Conservation (phyloP, 1,140 invertebrate species). For the Fopius arisanus region DNA sequence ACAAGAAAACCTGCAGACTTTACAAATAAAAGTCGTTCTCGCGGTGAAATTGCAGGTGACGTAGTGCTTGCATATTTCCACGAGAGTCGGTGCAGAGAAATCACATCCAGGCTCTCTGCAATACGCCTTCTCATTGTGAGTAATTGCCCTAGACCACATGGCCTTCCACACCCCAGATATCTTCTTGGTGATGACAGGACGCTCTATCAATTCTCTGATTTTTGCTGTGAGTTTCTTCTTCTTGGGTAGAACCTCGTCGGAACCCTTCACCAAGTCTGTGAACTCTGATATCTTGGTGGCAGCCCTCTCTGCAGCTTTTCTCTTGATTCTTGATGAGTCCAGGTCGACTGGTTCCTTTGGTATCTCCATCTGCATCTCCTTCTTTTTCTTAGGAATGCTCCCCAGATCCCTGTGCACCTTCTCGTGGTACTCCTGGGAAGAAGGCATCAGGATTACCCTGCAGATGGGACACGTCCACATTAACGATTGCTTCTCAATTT, state of each 20-base stretch:
- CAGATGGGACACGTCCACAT: slow-evolving; percentile 68
- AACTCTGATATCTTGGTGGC: slow-evolving; percentile 54
- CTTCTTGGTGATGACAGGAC: slow-evolving; percentile 26
- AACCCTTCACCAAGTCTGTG: slow-evolving; percentile 41
- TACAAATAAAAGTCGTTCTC: slow-evolving; percentile 44
- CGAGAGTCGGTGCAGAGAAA: slow-evolving; percentile 37
- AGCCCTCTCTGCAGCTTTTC: slow-evolving; percentile 67
- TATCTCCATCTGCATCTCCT: slow-evolving; percentile 1
- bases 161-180: slow-evolving; percentile 44
- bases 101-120: slow-evolving; percentile 52
- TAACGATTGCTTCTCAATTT: slow-evolving; percentile 65
- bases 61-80: slow-evolving; percentile 52
- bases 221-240: slow-evolving; percentile 15
- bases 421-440: slow-evolving; percentile 68
- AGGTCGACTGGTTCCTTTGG: slow-evolving; percentile 17
- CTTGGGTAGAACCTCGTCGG: slow-evolving; percentile 29
- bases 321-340: slow-evolving; percentile 38
- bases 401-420: slow-evolving; percentile 46
- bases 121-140: slow-evolving; percentile 24
- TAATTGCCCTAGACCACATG: slow-evolving; percentile 49
- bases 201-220: slow-evolving; percentile 35
- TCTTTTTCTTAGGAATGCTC: neutral
- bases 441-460: slow-evolving; percentile 65
- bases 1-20: slow-evolving; percentile 50
- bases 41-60: slow-evolving; percentile 50